Percentiles rank a stretch among this genome's conserved stretches.
phyloP scores from a whole-genome alignment of 2,888 invertebrate genomes.

The Thelaira solivaga region DNA sequence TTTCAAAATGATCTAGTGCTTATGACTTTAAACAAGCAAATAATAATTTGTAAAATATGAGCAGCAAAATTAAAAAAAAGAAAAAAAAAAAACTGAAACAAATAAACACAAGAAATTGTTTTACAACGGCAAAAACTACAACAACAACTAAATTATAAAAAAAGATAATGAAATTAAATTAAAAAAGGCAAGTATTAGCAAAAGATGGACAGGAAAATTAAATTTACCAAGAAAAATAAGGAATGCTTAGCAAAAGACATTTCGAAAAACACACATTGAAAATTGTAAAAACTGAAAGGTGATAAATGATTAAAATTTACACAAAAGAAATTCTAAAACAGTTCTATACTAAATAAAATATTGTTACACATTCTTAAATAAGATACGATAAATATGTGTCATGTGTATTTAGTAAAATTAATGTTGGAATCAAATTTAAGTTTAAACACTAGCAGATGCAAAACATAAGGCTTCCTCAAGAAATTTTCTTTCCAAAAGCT shows the following conservation, averaged over 20 bases:
- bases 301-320: conserved; percentile 7
- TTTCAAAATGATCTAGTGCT: conserved; percentile 57
- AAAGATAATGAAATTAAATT: too few species aligned
- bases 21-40: conserved; percentile 59
- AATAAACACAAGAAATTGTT: conserved; percentile 21
- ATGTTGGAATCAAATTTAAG: too few species aligned
- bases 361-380: too few species aligned
- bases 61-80: background rate
- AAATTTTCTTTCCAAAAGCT: too few species aligned
- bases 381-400: too few species aligned
- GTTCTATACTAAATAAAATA: too few species aligned
- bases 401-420: too few species aligned
- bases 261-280: too few species aligned
- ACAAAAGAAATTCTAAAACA: too few species aligned
- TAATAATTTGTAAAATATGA: conserved; percentile 61
- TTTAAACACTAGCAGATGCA: too few species aligned
- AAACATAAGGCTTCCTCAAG: too few species aligned
- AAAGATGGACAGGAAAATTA: conserved; percentile 36
- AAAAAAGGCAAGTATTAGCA: too few species aligned
- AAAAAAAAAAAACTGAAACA: conserved; percentile 5
- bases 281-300: background rate
- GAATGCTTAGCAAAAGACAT: background rate
- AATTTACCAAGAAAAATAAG: background rate
- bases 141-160: background rate
- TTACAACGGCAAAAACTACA: conserved; percentile 4